Evolutionary conservation across 2,797 vertebrate species (phyloP), one percentile per base, ranked within the genome.

Genomic region (Holocentrus rufus): DNA sequence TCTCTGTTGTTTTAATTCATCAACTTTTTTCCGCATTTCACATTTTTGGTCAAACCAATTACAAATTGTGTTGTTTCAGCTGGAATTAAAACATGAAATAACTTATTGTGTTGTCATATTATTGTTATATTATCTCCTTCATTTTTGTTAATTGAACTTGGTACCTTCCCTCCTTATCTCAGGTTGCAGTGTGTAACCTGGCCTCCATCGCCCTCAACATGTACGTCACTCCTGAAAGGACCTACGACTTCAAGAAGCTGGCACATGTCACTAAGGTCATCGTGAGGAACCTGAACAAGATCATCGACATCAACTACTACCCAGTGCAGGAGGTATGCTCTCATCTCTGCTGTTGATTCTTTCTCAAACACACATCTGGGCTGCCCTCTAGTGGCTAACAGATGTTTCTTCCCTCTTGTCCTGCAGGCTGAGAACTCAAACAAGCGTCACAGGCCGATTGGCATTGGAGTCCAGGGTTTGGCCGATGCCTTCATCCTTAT

Each of bases 271-370:
- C 97, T 23, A 95, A 95, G 85, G 97, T 98, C 63, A 94, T 97
- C 0, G 97, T 99, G 47, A 90, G 91, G 54, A 99, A 99, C 90
- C 92, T 99, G 68, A 99, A 99, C 89, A 97, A 98, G 89, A 97
- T 99, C 77, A 99, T 99, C 7, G 95, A 99, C n/a, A 96, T 98
- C 86, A 99, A 99, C 87, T 99, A 94, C 85, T 99, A 99, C 82
- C 98, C 98, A 0, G 88, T 98, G 31, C 92, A 91, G 15, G 96
- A 98, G 88, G 91, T 92, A 54, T 2, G 72, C 9, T 34, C 44
- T 62, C 5, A 10, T 25, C 0, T 56, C 34, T 2, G 0, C 1
- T 50, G n/a, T 25, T 59, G n/a, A n/a, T 49, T 65, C 22, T 54
- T 5, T 17, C 1, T 56, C 20, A 54, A 3, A 18, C 18, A 1